Percentiles rank a stretch among this genome's conserved stretches.
Conservation (phyloP, 1,140 invertebrate genomes). For the Philopotamus ludificatus region DNA sequence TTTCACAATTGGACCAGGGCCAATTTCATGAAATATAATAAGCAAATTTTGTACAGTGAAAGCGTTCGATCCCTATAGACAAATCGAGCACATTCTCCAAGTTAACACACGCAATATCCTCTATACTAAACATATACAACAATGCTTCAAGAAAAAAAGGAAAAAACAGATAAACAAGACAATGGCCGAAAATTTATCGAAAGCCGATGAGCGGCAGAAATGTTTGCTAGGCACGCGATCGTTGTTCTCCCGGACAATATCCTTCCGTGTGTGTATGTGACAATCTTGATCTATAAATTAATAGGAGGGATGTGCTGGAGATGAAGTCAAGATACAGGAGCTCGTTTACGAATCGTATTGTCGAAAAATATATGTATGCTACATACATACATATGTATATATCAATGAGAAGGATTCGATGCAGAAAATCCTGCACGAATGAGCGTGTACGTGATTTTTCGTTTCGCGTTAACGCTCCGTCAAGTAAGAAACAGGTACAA, state of each 20-base stretch:
- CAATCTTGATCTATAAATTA: constrained; percentile 6
- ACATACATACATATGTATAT: too few relatives aligned
- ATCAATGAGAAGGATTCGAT: constrained; percentile 2
- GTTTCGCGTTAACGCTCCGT: constrained; percentile 13
- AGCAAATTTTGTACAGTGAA: constrained; percentile 5
- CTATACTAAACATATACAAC: too few relatives aligned
- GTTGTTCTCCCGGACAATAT: background rate
- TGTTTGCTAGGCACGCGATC: background rate
- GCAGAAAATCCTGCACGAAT: constrained; percentile 24
- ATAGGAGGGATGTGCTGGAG: constrained; percentile 8
- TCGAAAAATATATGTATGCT: background rate
- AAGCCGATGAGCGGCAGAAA: background rate
- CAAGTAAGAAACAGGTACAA: too few relatives aligned
- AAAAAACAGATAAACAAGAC: background rate
- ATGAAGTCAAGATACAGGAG: constrained; percentile 1
- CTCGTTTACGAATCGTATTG: background rate
- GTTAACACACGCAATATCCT: too few relatives aligned
- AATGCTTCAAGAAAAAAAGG: background rate
- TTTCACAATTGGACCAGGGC: background rate
- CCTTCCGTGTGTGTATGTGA: background rate
- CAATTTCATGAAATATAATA: constrained; percentile 1
- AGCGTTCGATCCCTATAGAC: background rate
- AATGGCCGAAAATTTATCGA: background rate
- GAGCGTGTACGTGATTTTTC: constrained; percentile 15
- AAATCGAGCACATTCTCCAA: too few relatives aligned